phyloP scores from a whole-genome alignment of 30 jellyfish, hydroid and myxozoan genomes.

The Euphysa ruthae region DNA sequence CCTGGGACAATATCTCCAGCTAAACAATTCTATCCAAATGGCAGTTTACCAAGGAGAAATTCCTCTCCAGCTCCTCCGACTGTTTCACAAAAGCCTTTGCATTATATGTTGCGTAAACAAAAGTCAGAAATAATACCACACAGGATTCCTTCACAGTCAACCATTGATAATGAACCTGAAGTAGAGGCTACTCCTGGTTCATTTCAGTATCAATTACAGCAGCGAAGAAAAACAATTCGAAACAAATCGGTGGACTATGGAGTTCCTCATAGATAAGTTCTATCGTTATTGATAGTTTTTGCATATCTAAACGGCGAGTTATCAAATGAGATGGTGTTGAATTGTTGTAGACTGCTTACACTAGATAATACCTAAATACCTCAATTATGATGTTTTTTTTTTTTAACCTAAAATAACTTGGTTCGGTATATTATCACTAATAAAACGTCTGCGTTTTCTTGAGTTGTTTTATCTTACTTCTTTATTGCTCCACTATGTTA shows the following conservation, averaged over 20 bases:
- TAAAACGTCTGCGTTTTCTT: no score
- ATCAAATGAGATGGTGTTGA: no score
- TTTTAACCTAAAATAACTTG: no score
- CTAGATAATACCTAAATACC: no score
- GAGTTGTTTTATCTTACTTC: no score
- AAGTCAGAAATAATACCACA: background rate
- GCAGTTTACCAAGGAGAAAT: conserved; percentile 44
- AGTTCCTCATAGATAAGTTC: no score
- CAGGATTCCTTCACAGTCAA: background rate
- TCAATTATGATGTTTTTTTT: no score
- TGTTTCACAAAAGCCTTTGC: conserved; percentile 12
- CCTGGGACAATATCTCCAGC: conserved; percentile 44
- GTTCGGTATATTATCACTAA: no score
- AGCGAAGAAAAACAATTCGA: conserved; percentile 35
- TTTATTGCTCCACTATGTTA: no score
- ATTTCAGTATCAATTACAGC: conserved; percentile 56
- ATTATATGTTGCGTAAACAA: background rate
- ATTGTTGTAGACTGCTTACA: no score
- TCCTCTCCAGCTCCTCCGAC: conserved; percentile 8
- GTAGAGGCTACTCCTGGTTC: conserved; percentile 85
- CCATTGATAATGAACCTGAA: conserved; percentile 73
- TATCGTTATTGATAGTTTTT: no score
- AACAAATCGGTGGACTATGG: conserved; percentile 8
- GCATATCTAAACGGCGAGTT: no score
- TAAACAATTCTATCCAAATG: conserved; percentile 25